These are phyloP conservation scores for Centropristis striata DNA, from an alignment of 2,113 vertebrate genomes.

Conservation along the genomic window DNA sequence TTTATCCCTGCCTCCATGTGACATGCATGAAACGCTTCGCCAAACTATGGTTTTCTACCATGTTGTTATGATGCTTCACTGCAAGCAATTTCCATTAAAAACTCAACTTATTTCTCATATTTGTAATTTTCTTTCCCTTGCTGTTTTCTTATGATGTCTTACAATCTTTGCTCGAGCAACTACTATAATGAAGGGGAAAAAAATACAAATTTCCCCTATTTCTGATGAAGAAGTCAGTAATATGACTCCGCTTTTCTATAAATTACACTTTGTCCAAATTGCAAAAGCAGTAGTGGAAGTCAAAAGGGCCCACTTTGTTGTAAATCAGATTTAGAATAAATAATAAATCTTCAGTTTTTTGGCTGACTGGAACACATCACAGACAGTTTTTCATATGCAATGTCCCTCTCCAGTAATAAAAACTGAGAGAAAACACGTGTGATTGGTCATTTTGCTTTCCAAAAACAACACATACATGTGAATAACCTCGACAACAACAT, in stretches of 20 bases:
- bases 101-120: not conserved
- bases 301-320: not conserved
- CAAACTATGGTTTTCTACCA: not conserved
- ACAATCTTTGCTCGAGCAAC: not conserved
- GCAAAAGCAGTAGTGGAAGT: not conserved
- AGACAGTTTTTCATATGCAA: not conserved
- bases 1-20: not conserved
- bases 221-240: not conserved
- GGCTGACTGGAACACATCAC: not conserved
- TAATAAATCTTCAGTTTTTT: not conserved
- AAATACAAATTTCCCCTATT: not conserved
- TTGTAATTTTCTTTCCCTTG: not conserved
- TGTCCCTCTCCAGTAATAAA: not conserved
- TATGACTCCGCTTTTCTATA: not conserved
- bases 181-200: not conserved
- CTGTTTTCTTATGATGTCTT: not conserved
- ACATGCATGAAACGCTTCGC: not conserved
- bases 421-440: not conserved
- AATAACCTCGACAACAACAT: not conserved
- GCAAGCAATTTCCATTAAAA: conserved; percentile 1
- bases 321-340: not conserved
- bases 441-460: not conserved
- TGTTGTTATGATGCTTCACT: not conserved
- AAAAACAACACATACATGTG: conserved; percentile 1
- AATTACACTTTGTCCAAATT: not conserved